phyloP scores from a whole-genome alignment of 2,888 invertebrate genomes.

The Hirtodrosophila confusa region DNA sequence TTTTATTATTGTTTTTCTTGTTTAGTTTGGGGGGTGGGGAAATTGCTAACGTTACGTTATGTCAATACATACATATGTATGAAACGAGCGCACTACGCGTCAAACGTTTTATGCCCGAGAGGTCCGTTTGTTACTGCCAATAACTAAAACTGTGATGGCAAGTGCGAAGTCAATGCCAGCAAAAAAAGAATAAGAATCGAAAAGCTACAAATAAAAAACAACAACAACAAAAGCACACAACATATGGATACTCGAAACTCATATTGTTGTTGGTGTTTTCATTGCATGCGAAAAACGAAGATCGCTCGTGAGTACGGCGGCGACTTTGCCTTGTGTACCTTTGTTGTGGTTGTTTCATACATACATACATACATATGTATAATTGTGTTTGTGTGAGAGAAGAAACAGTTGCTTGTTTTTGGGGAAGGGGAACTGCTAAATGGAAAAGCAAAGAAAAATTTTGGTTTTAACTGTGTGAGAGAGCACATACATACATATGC shows the following conservation, averaged over 20 bases:
- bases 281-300: slow-evolving; percentile 68
- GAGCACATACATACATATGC: slow-evolving; percentile 4
- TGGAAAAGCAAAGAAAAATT: slow-evolving; percentile 71
- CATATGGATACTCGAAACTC: slow-evolving; percentile 58
- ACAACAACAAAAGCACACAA: slow-evolving; percentile 42
- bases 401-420: slow-evolving; percentile 52
- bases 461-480: slow-evolving; percentile 9
- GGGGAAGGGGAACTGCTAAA: slow-evolving; percentile 54
- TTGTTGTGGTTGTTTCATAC: neutral
- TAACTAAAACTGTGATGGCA: slow-evolving; percentile 28
- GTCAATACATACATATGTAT: slow-evolving; percentile 25
- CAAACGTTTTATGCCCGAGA: slow-evolving; percentile 77
- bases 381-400: slow-evolving; percentile 11
- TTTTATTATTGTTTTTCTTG: slow-evolving; percentile 29
- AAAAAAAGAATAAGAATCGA: slow-evolving; percentile 45
- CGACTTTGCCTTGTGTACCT: slow-evolving; percentile 38
- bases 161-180: slow-evolving; percentile 47
- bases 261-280: slow-evolving; percentile 50
- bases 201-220: slow-evolving; percentile 57
- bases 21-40: slow-evolving; percentile 6
- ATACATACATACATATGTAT: neutral
- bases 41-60: slow-evolving; percentile 42
- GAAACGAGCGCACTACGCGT: slow-evolving; percentile 57
- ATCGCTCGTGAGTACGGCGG: slow-evolving; percentile 53
- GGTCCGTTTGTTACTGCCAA: slow-evolving; percentile 76